Base-by-base conservation (phyloP, 2,113 vertebrate species). In the Poecile atricapillus region DNA sequence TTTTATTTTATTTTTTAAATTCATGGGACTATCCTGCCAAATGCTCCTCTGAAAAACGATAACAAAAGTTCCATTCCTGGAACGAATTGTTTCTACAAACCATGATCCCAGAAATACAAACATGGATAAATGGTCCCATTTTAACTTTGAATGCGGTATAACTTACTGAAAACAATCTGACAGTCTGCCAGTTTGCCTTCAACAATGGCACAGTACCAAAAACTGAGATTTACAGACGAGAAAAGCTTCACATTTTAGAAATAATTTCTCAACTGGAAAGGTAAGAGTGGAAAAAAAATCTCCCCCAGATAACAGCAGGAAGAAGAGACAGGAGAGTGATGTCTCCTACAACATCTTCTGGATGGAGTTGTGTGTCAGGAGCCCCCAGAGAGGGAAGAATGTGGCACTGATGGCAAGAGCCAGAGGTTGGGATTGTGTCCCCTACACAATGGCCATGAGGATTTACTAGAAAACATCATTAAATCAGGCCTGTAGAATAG, bases 131-230 rank as follows among this genome's bases (percentile, higher is more conserved):
- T 87, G 96, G 94, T 89, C 93, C 93, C 84, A 77, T 96, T 97
- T 97, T 94, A 93, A 95, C 87, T 94, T 92, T 52, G 78, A 95
- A 91, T 93, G 82, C 13, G 0, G 94, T 94, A 82, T 76, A 96
- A 96, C 91, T 97, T 95, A 96, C 75, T 93, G 96, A 95, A 97
- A 97, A 95, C 94, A 96, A 91, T 83, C 95, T 97, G 96, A 96
- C 93, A 80, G 90, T 47, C 88, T 96, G 95, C 97, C 96, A 97
- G 84, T 73, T 96, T 84, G 83, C 83, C 89, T 96, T 97, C 97
- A 97, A 83, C 91, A 83, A 16, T 96, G 96, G 95, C 96, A 93
- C 77, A 19, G 73, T 31, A 91, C 95, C 96, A 97, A 95, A 39
- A 90, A 76, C 41, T 28, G 50, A 94, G 88, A 78, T 44, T 69